phyloP scores from a whole-genome alignment of 2,888 invertebrate genomes.

The Spatulosminthurus flaviceps region DNA sequence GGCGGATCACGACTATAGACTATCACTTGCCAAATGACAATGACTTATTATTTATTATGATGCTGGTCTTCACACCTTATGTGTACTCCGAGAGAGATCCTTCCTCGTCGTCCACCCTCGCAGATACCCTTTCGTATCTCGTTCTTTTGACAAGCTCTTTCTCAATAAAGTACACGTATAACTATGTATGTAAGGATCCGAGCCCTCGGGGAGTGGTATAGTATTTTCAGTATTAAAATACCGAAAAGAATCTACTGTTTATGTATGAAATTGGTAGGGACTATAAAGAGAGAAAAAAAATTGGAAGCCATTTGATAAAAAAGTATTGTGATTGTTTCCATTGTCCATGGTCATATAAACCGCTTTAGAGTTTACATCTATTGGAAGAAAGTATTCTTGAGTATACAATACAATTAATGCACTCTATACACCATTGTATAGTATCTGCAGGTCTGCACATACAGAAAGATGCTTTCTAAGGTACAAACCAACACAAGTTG shows the following conservation, averaged over 20 bases:
- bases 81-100: background rate
- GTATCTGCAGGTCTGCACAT: constrained; percentile 6
- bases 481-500: constrained; percentile 11
- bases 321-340: constrained; percentile 53
- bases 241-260: background rate
- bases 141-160: no score
- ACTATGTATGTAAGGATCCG: no score
- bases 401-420: constrained; percentile 48
- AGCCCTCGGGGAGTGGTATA: no score
- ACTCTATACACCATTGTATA: constrained; percentile 27
- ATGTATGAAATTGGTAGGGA: background rate
- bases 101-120: constrained; percentile 28
- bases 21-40: constrained; percentile 62
- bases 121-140: background rate
- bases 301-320: constrained; percentile 33
- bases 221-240: no score
- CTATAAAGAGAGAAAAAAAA: constrained; percentile 4
- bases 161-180: no score
- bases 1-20: constrained; percentile 53
- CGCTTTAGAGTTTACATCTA: constrained; percentile 47
- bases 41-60: constrained; percentile 62
- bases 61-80: constrained; percentile 55
- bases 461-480: background rate
- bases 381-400: constrained; percentile 33
- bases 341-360: constrained; percentile 50